Evolutionary conservation across 2,797 vertebrate genomes (phyloP).

Genomic region (Alfaro cultratus): DNA sequence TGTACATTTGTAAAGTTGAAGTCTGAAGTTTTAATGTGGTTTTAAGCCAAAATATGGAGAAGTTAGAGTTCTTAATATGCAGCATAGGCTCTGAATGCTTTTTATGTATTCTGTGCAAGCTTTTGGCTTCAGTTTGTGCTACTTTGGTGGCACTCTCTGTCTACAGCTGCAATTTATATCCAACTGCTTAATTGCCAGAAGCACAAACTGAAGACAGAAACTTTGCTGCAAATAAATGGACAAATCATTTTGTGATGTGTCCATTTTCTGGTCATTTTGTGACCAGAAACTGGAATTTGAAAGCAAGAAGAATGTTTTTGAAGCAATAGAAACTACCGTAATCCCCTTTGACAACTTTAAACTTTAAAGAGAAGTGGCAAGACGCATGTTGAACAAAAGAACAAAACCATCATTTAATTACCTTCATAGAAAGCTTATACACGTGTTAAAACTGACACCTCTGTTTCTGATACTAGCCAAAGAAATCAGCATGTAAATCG

Average conservation of each 20-base stretch:
- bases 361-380: background rate
- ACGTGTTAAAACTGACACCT: background rate
- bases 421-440: background rate
- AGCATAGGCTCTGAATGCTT: background rate
- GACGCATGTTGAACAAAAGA: background rate
- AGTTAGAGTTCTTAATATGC: background rate
- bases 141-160: background rate
- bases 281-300: background rate
- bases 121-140: background rate
- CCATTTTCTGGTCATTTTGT: no score
- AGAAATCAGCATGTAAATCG: background rate
- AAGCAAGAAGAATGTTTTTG: background rate
- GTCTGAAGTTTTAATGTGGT: background rate
- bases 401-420: background rate
- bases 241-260: background rate
- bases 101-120: background rate
- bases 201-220: background rate
- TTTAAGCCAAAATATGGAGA: background rate
- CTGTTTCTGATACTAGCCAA: background rate
- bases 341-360: background rate
- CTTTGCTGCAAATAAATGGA: background rate
- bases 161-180: background rate
- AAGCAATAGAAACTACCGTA: background rate
- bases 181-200: background rate
- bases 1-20: background rate